Evolutionary conservation across 2,113 vertebrate species (phyloP).

Genomic region (Podocnemis expansa): DNA sequence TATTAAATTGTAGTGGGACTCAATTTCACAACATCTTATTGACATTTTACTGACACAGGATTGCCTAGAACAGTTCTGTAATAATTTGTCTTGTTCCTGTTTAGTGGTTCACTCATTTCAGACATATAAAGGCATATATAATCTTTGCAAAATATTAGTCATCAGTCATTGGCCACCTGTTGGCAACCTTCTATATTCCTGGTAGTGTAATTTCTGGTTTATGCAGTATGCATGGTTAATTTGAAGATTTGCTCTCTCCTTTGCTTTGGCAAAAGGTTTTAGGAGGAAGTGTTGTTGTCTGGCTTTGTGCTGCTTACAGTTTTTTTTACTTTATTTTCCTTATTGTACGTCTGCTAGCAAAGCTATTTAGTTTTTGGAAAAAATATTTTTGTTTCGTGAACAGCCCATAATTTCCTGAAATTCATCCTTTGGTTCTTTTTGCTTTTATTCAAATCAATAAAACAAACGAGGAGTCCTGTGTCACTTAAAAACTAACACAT

Average conservation of each 20-base stretch:
- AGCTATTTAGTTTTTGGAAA: background rate
- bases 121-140: fast-evolving
- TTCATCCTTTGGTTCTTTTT: background rate
- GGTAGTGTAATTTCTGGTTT: fast-evolving
- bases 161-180: background rate
- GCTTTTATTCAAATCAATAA: too few relatives aligned
- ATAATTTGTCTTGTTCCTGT: fast-evolving
- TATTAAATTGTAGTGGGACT: background rate
- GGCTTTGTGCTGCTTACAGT: background rate
- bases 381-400: background rate
- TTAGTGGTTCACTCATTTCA: fast-evolving
- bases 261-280: background rate
- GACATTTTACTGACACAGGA: background rate
- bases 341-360: background rate
- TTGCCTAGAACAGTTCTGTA: background rate
- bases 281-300: background rate
- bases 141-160: fast-evolving
- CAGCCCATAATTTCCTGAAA: background rate
- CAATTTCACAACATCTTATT: background rate
- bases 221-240: background rate
- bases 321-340: background rate
- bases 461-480: too few relatives aligned
- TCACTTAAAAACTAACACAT: too few relatives aligned
- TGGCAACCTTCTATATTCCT: background rate
- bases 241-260: background rate